A percentile compares a stretch with the other conserved stretches of the same genome.
phyloP scores from a whole-genome alignment of 2,113 vertebrate species.

The Antigone vipio region DNA sequence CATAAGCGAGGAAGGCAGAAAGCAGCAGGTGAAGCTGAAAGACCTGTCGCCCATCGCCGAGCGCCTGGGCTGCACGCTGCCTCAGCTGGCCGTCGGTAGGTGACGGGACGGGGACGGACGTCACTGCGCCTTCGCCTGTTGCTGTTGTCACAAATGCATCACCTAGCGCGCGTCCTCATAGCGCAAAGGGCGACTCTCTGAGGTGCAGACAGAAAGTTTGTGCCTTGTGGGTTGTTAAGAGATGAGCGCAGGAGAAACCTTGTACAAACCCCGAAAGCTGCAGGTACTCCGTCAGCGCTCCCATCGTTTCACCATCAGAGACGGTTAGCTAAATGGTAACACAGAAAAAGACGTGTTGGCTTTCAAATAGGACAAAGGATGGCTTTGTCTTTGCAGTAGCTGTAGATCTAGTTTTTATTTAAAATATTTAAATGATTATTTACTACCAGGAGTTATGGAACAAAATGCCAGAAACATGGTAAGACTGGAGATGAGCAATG shows the following conservation, averaged over 20 bases:
- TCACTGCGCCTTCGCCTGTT: no score
- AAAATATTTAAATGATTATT: background rate
- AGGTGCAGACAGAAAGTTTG: background rate
- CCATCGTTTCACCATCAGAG: rapidly evolving
- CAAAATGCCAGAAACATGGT: background rate
- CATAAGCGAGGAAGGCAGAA: constrained; percentile 91
- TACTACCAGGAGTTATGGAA: background rate
- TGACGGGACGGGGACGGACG: rapidly evolving
- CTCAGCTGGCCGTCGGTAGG: constrained; percentile 95
- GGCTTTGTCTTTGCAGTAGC: background rate
- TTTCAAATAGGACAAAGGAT: background rate
- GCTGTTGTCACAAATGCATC: background rate
- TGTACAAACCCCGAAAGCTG: no score
- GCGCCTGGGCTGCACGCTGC: constrained; percentile 93
- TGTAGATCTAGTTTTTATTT: background rate
- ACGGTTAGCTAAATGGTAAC: rapidly evolving
- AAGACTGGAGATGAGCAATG: no score
- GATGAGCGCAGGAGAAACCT: background rate
- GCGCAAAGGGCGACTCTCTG: no score
- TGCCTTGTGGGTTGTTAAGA: background rate
- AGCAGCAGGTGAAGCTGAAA: constrained; percentile 93
- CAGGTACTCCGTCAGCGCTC: no score
- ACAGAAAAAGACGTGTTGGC: rapidly evolving
- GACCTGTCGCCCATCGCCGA: constrained; percentile 92
- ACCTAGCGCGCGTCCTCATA: rapidly evolving